Conservation (phyloP, 2,888 invertebrate genomes). For the Amitus sp. region DNA sequence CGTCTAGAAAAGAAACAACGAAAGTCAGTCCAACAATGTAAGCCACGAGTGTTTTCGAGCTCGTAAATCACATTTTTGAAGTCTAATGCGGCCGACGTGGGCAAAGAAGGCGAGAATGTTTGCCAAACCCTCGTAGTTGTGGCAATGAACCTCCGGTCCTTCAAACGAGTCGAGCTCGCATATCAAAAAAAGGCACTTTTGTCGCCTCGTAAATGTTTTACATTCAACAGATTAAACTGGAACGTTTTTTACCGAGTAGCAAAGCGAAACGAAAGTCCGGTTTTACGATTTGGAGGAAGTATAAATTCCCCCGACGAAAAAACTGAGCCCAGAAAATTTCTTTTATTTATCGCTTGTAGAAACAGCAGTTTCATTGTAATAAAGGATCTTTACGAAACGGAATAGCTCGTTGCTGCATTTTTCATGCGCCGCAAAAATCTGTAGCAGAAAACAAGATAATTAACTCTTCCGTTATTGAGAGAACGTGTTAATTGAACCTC, state of each 20-base stretch:
- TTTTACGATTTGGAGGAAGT: background rate
- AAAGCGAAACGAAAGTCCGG: constrained; percentile 16
- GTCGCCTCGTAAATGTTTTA: constrained; percentile 32
- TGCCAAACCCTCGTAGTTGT: constrained; percentile 1
- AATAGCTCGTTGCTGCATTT: background rate
- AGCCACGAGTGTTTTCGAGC: background rate
- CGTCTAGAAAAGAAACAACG: too few relatives aligned
- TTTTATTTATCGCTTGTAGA: background rate
- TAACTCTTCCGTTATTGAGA: background rate
- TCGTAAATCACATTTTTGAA: background rate
- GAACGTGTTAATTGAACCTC: background rate
- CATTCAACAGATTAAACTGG: constrained; percentile 17
- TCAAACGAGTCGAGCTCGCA: constrained; percentile 12
- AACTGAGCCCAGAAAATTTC: background rate
- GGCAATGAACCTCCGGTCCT: constrained; percentile 15
- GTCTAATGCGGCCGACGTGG: background rate
- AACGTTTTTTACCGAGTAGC: constrained; percentile 23
- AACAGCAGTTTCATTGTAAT: background rate
- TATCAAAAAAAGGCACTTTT: constrained; percentile 23
- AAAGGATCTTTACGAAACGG: background rate
- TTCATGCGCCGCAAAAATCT: background rate
- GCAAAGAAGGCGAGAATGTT: background rate
- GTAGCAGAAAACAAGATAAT: background rate
- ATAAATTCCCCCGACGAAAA: background rate
- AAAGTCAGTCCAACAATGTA: too few relatives aligned